Percentiles rank a stretch among this genome's conserved stretches.
Conservation (phyloP, 1,140 invertebrate genomes). For the Drosophila prosaltans region DNA sequence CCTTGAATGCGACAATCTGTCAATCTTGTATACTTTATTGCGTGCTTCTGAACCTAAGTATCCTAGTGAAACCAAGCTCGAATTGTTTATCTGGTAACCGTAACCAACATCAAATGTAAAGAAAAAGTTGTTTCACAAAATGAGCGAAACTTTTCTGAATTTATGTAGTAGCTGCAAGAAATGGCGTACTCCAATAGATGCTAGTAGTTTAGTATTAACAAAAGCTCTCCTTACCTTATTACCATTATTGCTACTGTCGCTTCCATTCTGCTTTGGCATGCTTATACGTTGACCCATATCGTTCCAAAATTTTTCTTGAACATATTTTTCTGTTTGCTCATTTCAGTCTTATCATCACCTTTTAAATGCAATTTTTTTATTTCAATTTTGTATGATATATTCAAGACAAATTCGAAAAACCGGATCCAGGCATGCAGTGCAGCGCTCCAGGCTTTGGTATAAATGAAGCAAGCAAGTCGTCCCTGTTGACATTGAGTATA, state of each 20-base stretch:
- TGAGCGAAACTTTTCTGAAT: neutral
- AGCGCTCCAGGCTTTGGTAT: neutral
- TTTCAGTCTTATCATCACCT: too few species aligned
- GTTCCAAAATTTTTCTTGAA: too few species aligned
- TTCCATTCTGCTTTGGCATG: too few species aligned
- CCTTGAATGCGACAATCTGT: neutral
- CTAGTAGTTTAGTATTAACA: slow-evolving; percentile 1
- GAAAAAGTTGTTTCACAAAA: slow-evolving; percentile 1
- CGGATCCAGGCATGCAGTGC: slow-evolving; percentile 6
- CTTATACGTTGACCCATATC: too few species aligned
- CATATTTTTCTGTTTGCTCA: too few species aligned
- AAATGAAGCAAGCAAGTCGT: neutral
- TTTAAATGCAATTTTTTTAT: too few species aligned
- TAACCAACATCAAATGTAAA: neutral
- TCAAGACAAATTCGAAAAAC: neutral
- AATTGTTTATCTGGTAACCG: neutral
- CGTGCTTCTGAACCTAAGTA: neutral
- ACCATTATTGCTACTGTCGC: slow-evolving; percentile 3
- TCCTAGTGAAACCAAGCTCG: neutral
- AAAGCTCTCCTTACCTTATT: slow-evolving; percentile 3
- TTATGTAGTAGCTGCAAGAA: neutral
- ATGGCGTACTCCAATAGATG: neutral
- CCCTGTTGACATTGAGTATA: too few species aligned
- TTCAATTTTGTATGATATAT: neutral
- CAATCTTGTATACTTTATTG: slow-evolving; percentile 2